phyloP scores from a whole-genome alignment of 2,113 vertebrate genomes.

The Hemicordylus capensis region DNA sequence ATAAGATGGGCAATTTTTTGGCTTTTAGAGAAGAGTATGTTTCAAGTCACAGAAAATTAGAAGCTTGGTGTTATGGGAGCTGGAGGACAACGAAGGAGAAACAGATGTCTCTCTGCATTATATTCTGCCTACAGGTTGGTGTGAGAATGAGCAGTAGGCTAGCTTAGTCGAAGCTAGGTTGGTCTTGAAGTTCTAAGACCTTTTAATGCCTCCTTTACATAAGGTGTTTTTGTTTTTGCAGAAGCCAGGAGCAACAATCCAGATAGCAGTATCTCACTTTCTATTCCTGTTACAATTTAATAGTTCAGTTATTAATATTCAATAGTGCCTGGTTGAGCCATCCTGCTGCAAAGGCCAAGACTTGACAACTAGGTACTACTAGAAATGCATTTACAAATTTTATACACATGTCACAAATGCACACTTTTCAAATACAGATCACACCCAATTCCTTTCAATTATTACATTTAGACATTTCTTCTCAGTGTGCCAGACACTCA shows the following conservation, averaged over 20 bases:
- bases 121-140: neutral
- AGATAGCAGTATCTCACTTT: neutral
- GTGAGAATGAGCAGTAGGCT: neutral
- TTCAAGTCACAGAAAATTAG: slow-evolving; percentile 28
- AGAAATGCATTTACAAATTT: slow-evolving; percentile 18
- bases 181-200: slow-evolving; percentile 5
- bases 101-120: slow-evolving; percentile 35
- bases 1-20: fast-evolving
- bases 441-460: too few species aligned
- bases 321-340: slow-evolving; percentile 6
- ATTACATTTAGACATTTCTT: too few species aligned
- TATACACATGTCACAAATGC: too few species aligned
- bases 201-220: neutral
- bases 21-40: neutral
- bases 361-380: neutral
- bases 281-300: neutral
- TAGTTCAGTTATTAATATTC: slow-evolving; percentile 17
- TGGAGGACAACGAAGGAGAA: neutral
- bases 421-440: too few species aligned
- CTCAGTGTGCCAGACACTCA: too few species aligned
- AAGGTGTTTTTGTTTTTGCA: neutral
- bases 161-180: neutral
- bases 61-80: neutral
- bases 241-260: neutral
- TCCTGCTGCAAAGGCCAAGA: slow-evolving; percentile 8